Evolutionary conservation across 2,113 vertebrate species (phyloP).

Genomic region (Drymodes brunneopygia): DNA sequence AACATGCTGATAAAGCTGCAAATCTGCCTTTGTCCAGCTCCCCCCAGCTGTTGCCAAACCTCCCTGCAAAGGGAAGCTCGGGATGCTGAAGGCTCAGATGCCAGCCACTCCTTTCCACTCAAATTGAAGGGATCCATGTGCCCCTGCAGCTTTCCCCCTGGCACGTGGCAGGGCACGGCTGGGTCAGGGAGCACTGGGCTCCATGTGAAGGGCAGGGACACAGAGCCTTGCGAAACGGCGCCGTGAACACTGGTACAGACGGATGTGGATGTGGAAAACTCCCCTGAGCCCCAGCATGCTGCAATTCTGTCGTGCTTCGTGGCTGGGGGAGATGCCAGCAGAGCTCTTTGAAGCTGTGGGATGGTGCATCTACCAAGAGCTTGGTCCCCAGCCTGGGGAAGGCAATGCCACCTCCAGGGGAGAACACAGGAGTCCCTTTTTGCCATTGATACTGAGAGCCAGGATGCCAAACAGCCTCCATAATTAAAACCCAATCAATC

Average conservation of each 20-base stretch:
- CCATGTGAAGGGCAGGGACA: background rate
- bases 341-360: constrained; percentile 31
- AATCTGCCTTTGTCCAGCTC: background rate
- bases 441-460: background rate
- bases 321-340: constrained; percentile 8
- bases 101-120: background rate
- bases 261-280: background rate
- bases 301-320: background rate
- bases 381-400: background rate
- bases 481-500: constrained; percentile 40
- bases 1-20: background rate
- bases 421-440: constrained; percentile 29
- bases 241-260: background rate
- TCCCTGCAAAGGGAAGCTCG: background rate
- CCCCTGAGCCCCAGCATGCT: background rate
- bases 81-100: background rate
- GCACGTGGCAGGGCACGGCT: rapidly evolving
- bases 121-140: background rate
- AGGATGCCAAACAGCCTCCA: background rate
- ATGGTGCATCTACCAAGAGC: background rate
- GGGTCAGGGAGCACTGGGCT: background rate
- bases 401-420: constrained; percentile 21
- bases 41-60: background rate
- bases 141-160: background rate
- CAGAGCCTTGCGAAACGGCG: rapidly evolving